These are phyloP conservation scores for Neosalanx taihuensis DNA, from an alignment of 2,797 vertebrate genomes.

Conservation along the genomic window DNA sequence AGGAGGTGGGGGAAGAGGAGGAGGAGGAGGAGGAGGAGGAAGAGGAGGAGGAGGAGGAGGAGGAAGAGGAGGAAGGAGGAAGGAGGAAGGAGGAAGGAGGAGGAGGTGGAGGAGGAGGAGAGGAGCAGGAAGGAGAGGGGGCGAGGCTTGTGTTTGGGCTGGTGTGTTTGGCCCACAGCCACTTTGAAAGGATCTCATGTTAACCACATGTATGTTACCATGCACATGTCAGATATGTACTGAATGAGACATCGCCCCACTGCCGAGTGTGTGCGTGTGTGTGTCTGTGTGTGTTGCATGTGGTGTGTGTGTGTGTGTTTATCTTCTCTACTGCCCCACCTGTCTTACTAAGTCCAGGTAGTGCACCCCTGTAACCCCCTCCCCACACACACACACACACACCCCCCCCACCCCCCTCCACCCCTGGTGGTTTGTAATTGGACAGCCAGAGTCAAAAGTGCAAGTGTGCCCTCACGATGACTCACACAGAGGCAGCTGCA, in stretches of 20 bases:
- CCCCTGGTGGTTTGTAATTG: not conserved
- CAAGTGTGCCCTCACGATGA: conserved; percentile 70
- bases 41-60: too few species aligned
- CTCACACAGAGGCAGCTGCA: conserved; percentile 63
- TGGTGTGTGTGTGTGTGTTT: conserved; percentile 62
- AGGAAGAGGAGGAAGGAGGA: too few species aligned
- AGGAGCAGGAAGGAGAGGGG: too few species aligned
- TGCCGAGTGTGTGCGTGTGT: not conserved
- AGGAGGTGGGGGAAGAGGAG: too few species aligned
- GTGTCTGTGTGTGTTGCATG: conserved; percentile 32
- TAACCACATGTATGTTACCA: conserved; percentile 36
- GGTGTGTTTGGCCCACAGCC: not conserved
- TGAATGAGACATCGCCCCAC: not conserved
- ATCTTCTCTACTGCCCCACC: conserved; percentile 31
- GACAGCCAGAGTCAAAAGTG: conserved; percentile 65
- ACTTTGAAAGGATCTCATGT: conserved; percentile 53
- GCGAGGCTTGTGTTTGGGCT: conserved; percentile 39
- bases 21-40: too few species aligned
- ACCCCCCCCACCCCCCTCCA: conserved; percentile 28
- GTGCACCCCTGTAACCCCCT: conserved; percentile 3
- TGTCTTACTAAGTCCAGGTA: too few species aligned
- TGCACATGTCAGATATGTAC: too few species aligned
- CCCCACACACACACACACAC: conserved; percentile 28
- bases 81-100: too few species aligned
- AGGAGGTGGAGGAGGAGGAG: too few species aligned